Evolutionary conservation across 1,140 invertebrate genomes (phyloP).

Genomic region (Cherax quadricarinatus): DNA sequence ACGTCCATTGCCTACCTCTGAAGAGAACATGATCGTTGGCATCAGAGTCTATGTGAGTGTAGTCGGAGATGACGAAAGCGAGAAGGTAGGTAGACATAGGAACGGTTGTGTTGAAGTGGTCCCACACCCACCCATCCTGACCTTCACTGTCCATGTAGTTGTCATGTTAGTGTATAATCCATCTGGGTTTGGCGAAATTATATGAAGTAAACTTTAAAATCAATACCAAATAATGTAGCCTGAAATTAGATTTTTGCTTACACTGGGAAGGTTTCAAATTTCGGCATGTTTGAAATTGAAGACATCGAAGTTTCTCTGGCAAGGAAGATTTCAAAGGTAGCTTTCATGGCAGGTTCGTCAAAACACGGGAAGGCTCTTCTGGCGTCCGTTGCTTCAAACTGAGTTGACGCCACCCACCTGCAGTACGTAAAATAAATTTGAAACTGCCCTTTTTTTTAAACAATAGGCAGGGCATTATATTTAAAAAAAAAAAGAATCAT

Average conservation of each 20-base stretch:
- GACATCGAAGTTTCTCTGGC: constrained; percentile 82
- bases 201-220: too few relatives aligned
- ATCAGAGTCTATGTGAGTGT: constrained; percentile 74
- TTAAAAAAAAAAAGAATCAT: too few relatives aligned
- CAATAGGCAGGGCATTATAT: too few relatives aligned
- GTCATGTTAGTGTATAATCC: too few relatives aligned
- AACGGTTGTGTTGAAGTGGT: constrained; percentile 41
- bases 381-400: constrained; percentile 86
- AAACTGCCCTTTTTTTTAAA: too few relatives aligned
- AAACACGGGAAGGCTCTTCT: constrained; percentile 89
- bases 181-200: too few relatives aligned
- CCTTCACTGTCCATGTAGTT: constrained; percentile 22
- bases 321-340: constrained; percentile 87
- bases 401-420: constrained; percentile 75
- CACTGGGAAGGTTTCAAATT: constrained; percentile 72
- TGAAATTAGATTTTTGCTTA: constrained; percentile 60
- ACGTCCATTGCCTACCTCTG: constrained; percentile 31
- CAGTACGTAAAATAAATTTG: too few relatives aligned
- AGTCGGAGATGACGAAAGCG: constrained; percentile 87
- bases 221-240: too few relatives aligned
- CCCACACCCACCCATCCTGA: constrained; percentile 79
- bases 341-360: constrained; percentile 94
- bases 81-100: constrained; percentile 90
- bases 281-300: constrained; percentile 89
- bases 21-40: constrained; percentile 30